Evolutionary conservation across 2,797 vertebrate species (phyloP).

Genomic region (Margarornis squamiger): DNA sequence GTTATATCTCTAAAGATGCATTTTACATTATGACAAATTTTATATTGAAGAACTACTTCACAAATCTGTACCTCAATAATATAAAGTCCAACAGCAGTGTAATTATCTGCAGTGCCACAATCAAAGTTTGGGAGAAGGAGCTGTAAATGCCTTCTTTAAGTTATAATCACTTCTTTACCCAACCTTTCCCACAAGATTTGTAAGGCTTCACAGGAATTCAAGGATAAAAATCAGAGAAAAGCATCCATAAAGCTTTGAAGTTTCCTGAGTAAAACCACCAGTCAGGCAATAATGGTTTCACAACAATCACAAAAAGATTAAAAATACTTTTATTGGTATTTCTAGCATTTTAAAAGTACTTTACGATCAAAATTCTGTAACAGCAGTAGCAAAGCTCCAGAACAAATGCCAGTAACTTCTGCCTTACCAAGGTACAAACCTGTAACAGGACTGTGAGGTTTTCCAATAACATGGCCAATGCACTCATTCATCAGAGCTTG

Average conservation of each 20-base stretch:
- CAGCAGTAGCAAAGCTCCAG: constrained; percentile 4
- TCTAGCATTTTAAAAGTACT: neutral
- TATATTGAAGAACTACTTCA: neutral
- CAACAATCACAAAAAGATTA: neutral
- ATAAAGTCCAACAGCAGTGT: neutral
- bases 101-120: neutral
- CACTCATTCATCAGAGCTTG: constrained; percentile 99
- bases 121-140: neutral
- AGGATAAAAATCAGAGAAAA: neutral
- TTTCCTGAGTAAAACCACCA: neutral
- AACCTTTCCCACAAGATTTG: neutral
- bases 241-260: neutral
- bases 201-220: neutral
- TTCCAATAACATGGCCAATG: constrained; percentile 98
- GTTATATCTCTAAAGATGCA: neutral
- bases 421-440: constrained; percentile 92
- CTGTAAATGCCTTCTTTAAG: neutral
- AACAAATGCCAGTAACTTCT: constrained; percentile 29
- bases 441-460: constrained; percentile 97
- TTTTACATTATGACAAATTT: neutral
- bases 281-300: neutral
- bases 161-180: neutral
- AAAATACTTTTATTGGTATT: neutral
- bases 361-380: neutral
- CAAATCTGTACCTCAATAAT: neutral